phyloP scores from a whole-genome alignment of 2,113 vertebrate genomes.

The Columba janthina region DNA sequence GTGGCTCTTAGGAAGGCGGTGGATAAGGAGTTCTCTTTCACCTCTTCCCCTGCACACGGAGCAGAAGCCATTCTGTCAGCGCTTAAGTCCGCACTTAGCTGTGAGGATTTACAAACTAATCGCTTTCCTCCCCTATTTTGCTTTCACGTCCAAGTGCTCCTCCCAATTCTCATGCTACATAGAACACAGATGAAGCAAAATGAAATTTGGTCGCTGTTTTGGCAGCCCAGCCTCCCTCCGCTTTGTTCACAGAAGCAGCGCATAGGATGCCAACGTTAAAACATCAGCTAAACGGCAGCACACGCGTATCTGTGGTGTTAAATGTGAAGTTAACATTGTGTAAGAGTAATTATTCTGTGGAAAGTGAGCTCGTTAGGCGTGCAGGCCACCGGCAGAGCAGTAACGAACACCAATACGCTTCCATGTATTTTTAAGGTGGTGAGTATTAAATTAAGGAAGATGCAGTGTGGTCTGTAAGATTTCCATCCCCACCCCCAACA shows the following conservation, averaged over 20 bases:
- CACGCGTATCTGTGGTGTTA: fast-evolving
- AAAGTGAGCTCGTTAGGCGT: neutral
- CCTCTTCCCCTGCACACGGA: neutral
- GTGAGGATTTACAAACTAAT: neutral
- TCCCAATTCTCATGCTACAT: fast-evolving
- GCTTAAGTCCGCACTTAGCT: neutral
- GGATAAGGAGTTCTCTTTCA: neutral
- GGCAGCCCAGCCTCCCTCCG: neutral
- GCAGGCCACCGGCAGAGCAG: neutral
- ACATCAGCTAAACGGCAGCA: fast-evolving
- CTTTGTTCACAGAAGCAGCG: neutral
- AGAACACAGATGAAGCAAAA: neutral
- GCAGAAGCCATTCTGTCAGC: fast-evolving
- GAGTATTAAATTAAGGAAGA: neutral
- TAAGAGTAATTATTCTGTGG: neutral
- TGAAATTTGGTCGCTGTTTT: fast-evolving
- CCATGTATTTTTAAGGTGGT: neutral
- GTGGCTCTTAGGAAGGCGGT: neutral
- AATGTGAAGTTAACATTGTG: fast-evolving
- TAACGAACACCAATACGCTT: neutral
- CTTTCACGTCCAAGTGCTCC: fast-evolving
- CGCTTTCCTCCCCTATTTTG: neutral
- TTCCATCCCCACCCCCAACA: neutral
- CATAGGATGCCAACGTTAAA: fast-evolving
- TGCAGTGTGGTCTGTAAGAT: neutral